phyloP scores from a whole-genome alignment of 92 coral and sea anemone genomes.

The Palythoa heliodiscus region DNA sequence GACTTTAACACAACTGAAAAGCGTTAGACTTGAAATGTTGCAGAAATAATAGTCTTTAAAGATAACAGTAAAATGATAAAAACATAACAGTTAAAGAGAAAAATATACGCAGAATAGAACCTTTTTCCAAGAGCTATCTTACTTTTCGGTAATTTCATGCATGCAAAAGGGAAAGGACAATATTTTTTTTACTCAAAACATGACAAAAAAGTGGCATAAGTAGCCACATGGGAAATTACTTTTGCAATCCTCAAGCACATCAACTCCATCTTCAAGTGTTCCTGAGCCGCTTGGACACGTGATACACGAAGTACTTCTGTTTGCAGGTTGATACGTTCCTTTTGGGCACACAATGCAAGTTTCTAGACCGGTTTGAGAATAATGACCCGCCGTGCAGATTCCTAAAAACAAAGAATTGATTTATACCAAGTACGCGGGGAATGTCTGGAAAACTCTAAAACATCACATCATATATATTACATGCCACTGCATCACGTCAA shows the following conservation, averaged over 20 bases:
- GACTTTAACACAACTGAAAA: no score
- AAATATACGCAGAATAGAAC: no score
- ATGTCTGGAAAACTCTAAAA: not conserved
- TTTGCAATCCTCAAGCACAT: conserved; percentile 67
- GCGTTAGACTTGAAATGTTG: no score
- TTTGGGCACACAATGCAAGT: conserved; percentile 74
- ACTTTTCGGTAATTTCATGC: no score
- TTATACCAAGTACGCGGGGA: not conserved
- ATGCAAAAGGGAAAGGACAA: no score
- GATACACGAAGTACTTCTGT: conserved; percentile 65
- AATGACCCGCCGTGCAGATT: conserved; percentile 65
- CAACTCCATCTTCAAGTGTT: conserved; percentile 51
- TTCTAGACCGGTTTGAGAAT: conserved; percentile 70
- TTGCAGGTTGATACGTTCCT: conserved; percentile 70
- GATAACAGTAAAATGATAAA: no score
- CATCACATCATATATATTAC: not conserved
- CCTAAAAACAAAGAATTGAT: conserved; percentile 24
- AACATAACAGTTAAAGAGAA: no score
- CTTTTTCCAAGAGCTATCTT: no score
- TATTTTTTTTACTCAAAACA: not conserved
- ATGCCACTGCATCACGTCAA: not conserved
- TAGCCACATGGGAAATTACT: conserved; percentile 24
- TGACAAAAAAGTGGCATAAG: not conserved
- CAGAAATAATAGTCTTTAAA: no score
- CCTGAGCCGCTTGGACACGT: conserved; percentile 71